A percentile compares a stretch with the other conserved stretches of the same genome.
Evolutionary conservation across 2,888 invertebrate genomes (phyloP).

Genomic region (Stenotaenia linearis): DNA sequence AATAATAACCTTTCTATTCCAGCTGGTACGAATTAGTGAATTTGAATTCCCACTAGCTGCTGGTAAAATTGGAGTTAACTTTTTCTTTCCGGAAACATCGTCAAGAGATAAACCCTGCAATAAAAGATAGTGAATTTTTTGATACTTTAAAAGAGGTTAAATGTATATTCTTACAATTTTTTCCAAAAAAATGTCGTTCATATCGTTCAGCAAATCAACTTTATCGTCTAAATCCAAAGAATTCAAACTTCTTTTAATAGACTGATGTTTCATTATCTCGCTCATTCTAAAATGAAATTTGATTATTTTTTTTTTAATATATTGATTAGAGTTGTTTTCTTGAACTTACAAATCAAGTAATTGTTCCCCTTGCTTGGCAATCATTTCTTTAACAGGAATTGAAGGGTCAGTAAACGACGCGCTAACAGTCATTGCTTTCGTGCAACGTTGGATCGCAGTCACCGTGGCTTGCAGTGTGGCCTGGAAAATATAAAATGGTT

Average conservation of each 20-base stretch:
- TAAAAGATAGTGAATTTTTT: background rate
- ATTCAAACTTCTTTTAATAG: constrained; percentile 56
- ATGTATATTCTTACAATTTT: constrained; percentile 58
- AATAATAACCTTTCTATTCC: constrained; percentile 42
- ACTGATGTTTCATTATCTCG: constrained; percentile 54
- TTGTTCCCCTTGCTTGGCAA: background rate
- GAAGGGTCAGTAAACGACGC: background rate
- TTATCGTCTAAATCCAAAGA: constrained; percentile 58
- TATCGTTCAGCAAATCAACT: constrained; percentile 70
- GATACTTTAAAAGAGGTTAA: background rate
- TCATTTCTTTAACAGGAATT: background rate
- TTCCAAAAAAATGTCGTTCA: constrained; percentile 77
- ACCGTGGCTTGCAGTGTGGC: background rate
- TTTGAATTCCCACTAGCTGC: constrained; percentile 39
- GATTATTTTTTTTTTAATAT: background rate
- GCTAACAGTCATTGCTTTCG: background rate
- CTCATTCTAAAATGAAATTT: constrained; percentile 49
- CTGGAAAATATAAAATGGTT: background rate
- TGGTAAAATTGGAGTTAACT: constrained; percentile 42
- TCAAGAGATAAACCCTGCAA: constrained; percentile 46
- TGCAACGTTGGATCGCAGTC: background rate
- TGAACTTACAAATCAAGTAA: background rate
- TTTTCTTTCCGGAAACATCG: constrained; percentile 47
- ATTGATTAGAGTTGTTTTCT: background rate
- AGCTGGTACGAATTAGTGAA: constrained; percentile 43